Percentiles rank a stretch among this genome's conserved stretches.
These are phyloP conservation scores for Grammomys dolichurus DNA, from an alignment of 2,113 vertebrate species.

Conservation along the genomic window DNA sequence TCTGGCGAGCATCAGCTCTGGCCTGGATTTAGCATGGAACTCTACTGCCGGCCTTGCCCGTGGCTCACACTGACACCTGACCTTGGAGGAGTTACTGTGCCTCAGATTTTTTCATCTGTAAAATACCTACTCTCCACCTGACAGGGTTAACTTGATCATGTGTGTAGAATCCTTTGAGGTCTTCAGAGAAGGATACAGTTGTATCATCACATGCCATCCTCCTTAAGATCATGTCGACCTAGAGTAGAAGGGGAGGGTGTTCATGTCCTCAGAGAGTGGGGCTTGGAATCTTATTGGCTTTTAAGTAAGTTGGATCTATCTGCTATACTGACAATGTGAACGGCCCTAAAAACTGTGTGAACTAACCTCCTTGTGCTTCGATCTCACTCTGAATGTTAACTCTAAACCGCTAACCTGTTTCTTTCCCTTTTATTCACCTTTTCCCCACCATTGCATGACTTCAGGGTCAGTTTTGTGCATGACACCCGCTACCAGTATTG, in stretches of 20 bases:
- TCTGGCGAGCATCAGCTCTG: background rate
- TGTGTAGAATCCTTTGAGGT: conserved; percentile 53
- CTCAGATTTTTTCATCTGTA: conserved; percentile 85
- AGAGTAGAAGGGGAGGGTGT: background rate
- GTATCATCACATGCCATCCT: conserved; percentile 48
- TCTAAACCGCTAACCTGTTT: conserved; percentile 93
- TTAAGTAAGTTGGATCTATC: conserved; percentile 61
- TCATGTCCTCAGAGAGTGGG: conserved; percentile 1
- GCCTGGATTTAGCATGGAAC: conserved; percentile 61
- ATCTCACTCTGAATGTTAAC: conserved; percentile 92
- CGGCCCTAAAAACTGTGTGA: conserved; percentile 85
- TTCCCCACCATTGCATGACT: conserved; percentile 93
- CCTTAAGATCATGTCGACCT: background rate
- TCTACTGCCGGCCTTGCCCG: conserved; percentile 60
- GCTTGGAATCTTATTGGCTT: conserved; percentile 61
- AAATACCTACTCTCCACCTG: conserved; percentile 72
- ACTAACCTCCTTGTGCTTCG: conserved; percentile 91
- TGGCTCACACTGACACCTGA: background rate
- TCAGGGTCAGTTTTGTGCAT: conserved; percentile 99
- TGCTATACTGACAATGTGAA: conserved; percentile 84
- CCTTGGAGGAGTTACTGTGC: conserved; percentile 76
- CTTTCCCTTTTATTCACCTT: conserved; percentile 92
- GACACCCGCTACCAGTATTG: conserved; percentile 99
- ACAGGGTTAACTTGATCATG: conserved; percentile 60
- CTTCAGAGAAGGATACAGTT: conserved; percentile 36